phyloP scores from a whole-genome alignment of 2,888 invertebrate species.

The Thera obeliscata region DNA sequence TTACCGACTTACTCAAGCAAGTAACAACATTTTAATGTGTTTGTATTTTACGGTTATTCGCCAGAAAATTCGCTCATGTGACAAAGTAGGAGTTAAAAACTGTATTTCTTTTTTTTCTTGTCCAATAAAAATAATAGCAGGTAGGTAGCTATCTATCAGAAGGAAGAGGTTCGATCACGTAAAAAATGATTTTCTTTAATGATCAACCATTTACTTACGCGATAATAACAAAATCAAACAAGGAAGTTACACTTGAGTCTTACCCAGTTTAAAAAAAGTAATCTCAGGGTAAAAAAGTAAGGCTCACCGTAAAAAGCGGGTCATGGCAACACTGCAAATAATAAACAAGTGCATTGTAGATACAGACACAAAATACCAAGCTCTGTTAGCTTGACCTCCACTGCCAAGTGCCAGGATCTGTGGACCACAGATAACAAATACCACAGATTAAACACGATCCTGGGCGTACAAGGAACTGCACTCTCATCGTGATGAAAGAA shows the following conservation, averaged over 20 bases:
- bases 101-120: too few relatives aligned
- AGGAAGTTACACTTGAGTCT: neutral
- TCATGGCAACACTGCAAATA: slow-evolving; percentile 49
- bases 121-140: too few relatives aligned
- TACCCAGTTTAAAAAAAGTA: neutral
- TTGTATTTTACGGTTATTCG: neutral
- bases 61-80: too few relatives aligned
- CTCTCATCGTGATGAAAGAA: slow-evolving; percentile 54
- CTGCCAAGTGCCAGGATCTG: slow-evolving; percentile 34
- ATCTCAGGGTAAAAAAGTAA: too few relatives aligned
- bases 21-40: too few relatives aligned
- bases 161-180: too few relatives aligned
- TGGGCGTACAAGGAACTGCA: slow-evolving; percentile 63
- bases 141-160: too few relatives aligned
- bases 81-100: too few relatives aligned
- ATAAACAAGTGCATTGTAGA: slow-evolving; percentile 50
- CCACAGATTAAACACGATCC: slow-evolving; percentile 27
- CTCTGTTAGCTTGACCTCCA: slow-evolving; percentile 55
- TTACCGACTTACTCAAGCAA: neutral
- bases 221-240: neutral
- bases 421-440: slow-evolving; percentile 22
- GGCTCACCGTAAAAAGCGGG: slow-evolving; percentile 34
- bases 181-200: too few relatives aligned
- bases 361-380: slow-evolving; percentile 50
- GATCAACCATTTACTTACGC: neutral